Conservation (phyloP, 1,140 invertebrate species). For the Danaus plexippus region DNA sequence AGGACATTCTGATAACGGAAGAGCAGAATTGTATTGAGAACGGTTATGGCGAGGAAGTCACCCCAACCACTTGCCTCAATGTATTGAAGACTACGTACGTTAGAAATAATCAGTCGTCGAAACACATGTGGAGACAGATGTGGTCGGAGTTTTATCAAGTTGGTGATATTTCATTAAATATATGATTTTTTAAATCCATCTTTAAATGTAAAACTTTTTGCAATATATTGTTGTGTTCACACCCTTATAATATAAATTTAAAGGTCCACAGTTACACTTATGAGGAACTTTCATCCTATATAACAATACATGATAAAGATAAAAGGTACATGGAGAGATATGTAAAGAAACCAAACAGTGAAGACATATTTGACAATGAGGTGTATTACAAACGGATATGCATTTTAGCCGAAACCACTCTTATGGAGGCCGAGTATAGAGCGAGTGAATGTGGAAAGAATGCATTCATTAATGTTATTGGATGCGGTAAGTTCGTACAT, state of each 20-base stretch:
- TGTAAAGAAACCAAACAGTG: slow-evolving; percentile 27
- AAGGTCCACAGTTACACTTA: slow-evolving; percentile 56
- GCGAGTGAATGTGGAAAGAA: slow-evolving; percentile 21
- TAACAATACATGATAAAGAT: slow-evolving; percentile 39
- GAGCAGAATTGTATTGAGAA: slow-evolving; percentile 58
- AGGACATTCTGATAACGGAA: slow-evolving; percentile 61
- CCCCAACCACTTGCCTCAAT: slow-evolving; percentile 55
- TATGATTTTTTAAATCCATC: background rate
- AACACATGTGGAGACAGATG: slow-evolving; percentile 58
- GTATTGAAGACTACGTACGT: slow-evolving; percentile 56
- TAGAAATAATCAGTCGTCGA: slow-evolving; percentile 44
- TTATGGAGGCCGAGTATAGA: slow-evolving; percentile 39
- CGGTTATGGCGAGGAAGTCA: slow-evolving; percentile 54
- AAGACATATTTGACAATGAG: slow-evolving; percentile 52
- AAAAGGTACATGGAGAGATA: slow-evolving; percentile 47
- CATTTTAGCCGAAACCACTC: slow-evolving; percentile 36
- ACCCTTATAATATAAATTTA: background rate
- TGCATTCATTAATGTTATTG: slow-evolving; percentile 37
- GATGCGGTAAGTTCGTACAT: slow-evolving; percentile 20
- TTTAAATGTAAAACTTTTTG: background rate
- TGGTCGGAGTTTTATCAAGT: slow-evolving; percentile 63
- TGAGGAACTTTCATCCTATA: slow-evolving; percentile 41
- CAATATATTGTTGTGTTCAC: background rate
- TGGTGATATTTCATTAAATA: no score
- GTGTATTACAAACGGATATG: slow-evolving; percentile 52